These are phyloP conservation scores for Latrodectus elegans DNA, from an alignment of 2,888 invertebrate genomes.

Conservation along the genomic window DNA sequence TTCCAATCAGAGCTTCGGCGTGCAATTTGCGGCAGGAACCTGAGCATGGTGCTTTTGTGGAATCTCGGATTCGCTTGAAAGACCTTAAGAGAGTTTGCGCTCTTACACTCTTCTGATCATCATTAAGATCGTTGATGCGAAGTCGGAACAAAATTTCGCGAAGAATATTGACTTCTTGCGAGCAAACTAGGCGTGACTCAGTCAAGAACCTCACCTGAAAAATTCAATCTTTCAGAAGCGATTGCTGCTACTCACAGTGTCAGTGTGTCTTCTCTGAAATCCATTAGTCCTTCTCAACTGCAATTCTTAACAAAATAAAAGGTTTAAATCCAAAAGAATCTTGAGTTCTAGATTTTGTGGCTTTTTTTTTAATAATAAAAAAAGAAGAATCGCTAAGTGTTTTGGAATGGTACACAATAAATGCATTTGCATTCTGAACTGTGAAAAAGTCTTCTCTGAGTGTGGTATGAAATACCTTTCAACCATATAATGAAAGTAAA, in stretches of 20 bases:
- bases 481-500: no score
- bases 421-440: no score
- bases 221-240: conserved; percentile 23
- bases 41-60: conserved; percentile 15
- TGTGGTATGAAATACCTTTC: no score
- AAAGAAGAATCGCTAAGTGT: no score
- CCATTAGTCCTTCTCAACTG: neutral
- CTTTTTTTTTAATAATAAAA: no score
- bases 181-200: conserved; percentile 56
- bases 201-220: conserved; percentile 41
- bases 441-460: no score
- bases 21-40: conserved; percentile 1
- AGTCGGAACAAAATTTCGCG: conserved; percentile 29
- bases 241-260: conserved; percentile 25
- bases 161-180: conserved; percentile 45
- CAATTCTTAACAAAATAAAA: no score
- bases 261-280: conserved; percentile 20
- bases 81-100: conserved; percentile 3
- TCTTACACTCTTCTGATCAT: neutral
- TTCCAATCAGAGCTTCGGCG: neutral
- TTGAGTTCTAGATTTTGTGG: no score
- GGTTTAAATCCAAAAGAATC: no score
- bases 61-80: conserved; percentile 31
- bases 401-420: no score
- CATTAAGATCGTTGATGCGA: conserved; percentile 15